These are phyloP conservation scores for Aspidiotus rigidus DNA, from an alignment of 2,888 invertebrate species.

Conservation along the genomic window DNA sequence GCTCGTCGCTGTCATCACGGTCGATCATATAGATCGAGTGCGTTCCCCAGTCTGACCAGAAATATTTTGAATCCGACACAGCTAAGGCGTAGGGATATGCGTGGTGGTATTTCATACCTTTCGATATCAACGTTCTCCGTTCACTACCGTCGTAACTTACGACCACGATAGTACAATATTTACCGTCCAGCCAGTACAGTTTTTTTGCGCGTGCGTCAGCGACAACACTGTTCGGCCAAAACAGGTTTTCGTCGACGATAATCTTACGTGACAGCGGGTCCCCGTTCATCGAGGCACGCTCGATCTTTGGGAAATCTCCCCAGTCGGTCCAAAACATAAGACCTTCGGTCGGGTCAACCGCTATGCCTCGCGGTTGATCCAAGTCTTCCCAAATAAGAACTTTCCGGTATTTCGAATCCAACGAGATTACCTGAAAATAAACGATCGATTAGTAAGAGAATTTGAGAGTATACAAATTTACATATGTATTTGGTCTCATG, in stretches of 20 bases:
- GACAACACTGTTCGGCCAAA: constrained; percentile 91
- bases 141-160: constrained; percentile 79
- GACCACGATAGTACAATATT: constrained; percentile 63
- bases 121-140: constrained; percentile 55
- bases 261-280: constrained; percentile 62
- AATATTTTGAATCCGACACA: constrained; percentile 62
- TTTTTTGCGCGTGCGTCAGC: constrained; percentile 59
- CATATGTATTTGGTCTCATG: too few relatives aligned
- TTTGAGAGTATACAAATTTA: too few relatives aligned
- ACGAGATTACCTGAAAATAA: constrained; percentile 64
- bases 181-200: constrained; percentile 88
- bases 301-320: constrained; percentile 88
- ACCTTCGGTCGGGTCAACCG: constrained; percentile 66
- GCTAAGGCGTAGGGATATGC: constrained; percentile 78
- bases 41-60: constrained; percentile 87
- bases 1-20: constrained; percentile 30
- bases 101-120: constrained; percentile 48
- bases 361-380: constrained; percentile 78
- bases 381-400: constrained; percentile 85
- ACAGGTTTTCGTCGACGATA: constrained; percentile 72
- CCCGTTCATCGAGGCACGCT: constrained; percentile 82
- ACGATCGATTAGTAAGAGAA: too few relatives aligned
- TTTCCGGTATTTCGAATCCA: constrained; percentile 65
- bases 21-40: constrained; percentile 45
- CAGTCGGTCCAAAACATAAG: constrained; percentile 89